A percentile compares a stretch with the other conserved stretches of the same genome.
phyloP scores from a whole-genome alignment of 2,888 invertebrate species.

The Pyrocoelia pectoralis region DNA sequence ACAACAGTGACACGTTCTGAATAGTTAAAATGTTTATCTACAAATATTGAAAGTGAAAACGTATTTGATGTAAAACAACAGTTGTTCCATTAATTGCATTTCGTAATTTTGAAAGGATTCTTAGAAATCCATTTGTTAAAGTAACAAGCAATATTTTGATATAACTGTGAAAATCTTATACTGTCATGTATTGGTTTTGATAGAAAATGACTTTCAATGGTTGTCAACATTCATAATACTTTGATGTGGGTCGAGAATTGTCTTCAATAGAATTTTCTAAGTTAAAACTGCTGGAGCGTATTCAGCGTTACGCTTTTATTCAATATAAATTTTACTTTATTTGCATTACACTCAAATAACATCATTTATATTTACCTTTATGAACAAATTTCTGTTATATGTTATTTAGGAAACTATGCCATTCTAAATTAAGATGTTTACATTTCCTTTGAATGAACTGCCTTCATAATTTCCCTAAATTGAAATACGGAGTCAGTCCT shows the following conservation, averaged over 20 bases:
- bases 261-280: constrained; percentile 21
- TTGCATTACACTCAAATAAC: background rate
- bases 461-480: too few species aligned
- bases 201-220: constrained; percentile 28
- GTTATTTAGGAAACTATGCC: too few species aligned
- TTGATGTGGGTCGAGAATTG: constrained; percentile 29
- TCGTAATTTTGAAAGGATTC: background rate
- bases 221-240: constrained; percentile 28
- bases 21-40: constrained; percentile 4
- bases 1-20: too few species aligned
- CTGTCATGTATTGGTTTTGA: constrained; percentile 25
- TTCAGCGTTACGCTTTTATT: constrained; percentile 12
- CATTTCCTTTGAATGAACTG: too few species aligned
- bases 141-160: constrained; percentile 20
- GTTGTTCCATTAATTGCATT: constrained; percentile 13
- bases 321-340: background rate
- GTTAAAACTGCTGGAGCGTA: constrained; percentile 20
- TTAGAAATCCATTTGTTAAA: constrained; percentile 19
- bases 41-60: constrained; percentile 6
- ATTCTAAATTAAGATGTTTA: too few species aligned
- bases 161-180: constrained; percentile 15
- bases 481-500: too few species aligned
- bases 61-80: background rate
- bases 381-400: too few species aligned
- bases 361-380: too few species aligned